Evolutionary conservation across 23 tunicate genomes (phyloP).

Genomic region (Aplidium turbinatum): DNA sequence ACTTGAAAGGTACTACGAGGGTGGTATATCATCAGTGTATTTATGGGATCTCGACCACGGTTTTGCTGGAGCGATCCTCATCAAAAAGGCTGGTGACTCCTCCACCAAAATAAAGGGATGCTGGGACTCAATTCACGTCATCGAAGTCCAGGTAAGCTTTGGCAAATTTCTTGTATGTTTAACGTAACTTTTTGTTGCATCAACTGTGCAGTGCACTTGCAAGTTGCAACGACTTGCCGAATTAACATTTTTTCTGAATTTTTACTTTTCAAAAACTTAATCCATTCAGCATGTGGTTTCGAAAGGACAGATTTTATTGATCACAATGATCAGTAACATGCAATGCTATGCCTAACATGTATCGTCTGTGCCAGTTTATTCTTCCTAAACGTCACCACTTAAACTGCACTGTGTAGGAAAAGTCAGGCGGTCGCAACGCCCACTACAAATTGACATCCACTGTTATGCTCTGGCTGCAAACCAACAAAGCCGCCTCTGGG

Average conservation of each 20-base stretch:
- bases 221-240: too few species aligned
- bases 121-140: constrained; percentile 97
- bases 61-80: constrained; percentile 94
- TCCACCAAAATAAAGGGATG: constrained; percentile 86
- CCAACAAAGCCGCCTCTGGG: constrained; percentile 81
- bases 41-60: constrained; percentile 95
- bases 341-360: too few species aligned
- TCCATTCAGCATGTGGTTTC: too few species aligned
- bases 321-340: too few species aligned
- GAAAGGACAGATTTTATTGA: too few species aligned
- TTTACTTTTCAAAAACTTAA: too few species aligned
- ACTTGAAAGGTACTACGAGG: constrained; percentile 79
- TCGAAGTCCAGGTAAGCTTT: constrained; percentile 74
- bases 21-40: constrained; percentile 96
- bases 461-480: constrained; percentile 98
- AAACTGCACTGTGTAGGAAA: constrained; percentile 48
- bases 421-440: constrained; percentile 73
- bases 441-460: constrained; percentile 93
- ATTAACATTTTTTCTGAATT: too few species aligned
- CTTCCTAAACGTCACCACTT: too few species aligned
- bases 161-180: too few species aligned
- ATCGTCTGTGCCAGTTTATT: too few species aligned
- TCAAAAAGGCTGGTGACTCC: constrained; percentile 91
- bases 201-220: too few species aligned
- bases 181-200: too few species aligned